phyloP scores from a whole-genome alignment of 2,888 invertebrate species.

The Drosophila emarginata region DNA sequence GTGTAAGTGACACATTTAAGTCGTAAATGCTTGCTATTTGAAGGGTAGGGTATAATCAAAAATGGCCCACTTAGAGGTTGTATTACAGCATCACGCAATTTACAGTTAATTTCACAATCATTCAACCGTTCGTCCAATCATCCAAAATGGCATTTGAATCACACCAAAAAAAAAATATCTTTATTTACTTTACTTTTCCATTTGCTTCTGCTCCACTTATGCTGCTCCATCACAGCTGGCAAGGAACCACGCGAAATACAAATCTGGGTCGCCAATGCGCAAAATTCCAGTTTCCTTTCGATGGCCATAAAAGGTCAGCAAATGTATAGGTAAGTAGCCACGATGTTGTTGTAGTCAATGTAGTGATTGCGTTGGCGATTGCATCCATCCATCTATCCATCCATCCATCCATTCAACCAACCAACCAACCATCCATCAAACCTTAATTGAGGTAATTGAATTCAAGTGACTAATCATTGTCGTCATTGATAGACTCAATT shows the following conservation, averaged over 20 bases:
- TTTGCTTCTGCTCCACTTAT: conserved; percentile 23
- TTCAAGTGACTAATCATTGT: conserved; percentile 22
- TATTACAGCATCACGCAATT: conserved; percentile 34
- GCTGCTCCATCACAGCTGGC: conserved; percentile 84
- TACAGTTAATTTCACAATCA: conserved; percentile 37
- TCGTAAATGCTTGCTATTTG: background rate
- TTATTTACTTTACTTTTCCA: conserved; percentile 4
- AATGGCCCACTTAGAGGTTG: conserved; percentile 10
- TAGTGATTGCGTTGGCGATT: conserved; percentile 45
- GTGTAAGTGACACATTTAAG: background rate
- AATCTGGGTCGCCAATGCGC: conserved; percentile 91
- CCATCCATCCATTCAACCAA: conserved; percentile 1
- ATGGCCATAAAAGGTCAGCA: conserved; percentile 92
- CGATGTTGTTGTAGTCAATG: background rate
- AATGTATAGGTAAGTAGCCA: conserved; percentile 86
- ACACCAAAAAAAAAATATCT: background rate
- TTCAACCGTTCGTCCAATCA: conserved; percentile 11
- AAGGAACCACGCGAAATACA: conserved; percentile 89
- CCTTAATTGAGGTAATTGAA: conserved; percentile 11
- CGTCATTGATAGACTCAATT: conserved; percentile 84
- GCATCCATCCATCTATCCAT: conserved; percentile 7
- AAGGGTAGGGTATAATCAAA: conserved; percentile 1
- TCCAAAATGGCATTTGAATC: conserved; percentile 10
- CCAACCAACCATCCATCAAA: background rate
- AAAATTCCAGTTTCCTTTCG: conserved; percentile 91